Conservation (phyloP, 2,888 invertebrate genomes). For the Meiosimyza decipiens region DNA sequence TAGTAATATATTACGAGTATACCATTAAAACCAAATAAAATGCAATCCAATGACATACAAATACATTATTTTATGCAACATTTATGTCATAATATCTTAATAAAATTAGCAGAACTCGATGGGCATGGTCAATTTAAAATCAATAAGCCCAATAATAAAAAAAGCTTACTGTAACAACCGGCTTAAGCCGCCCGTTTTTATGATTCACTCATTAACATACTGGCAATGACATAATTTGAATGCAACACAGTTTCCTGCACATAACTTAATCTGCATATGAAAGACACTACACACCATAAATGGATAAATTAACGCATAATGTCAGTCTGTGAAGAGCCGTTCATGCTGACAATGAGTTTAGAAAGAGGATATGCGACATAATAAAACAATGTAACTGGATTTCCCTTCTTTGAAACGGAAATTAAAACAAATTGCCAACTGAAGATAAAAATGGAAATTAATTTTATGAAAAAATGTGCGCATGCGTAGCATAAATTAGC, state of each 20-base stretch:
- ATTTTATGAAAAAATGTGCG: too few relatives aligned
- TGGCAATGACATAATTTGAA: constrained; percentile 15
- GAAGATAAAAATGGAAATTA: too few relatives aligned
- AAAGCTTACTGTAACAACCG: background rate
- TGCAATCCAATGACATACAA: background rate
- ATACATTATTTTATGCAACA: too few relatives aligned
- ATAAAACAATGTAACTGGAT: background rate
- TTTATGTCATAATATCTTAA: too few relatives aligned
- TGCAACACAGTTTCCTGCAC: constrained; percentile 10
- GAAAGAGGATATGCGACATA: background rate
- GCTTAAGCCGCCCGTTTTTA: background rate
- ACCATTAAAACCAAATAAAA: background rate
- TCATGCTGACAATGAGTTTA: too few relatives aligned
- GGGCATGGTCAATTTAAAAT: background rate
- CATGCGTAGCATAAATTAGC: too few relatives aligned
- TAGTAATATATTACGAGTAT: too few relatives aligned
- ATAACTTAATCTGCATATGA: too few relatives aligned
- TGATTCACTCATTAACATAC: background rate
- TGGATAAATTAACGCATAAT: too few relatives aligned
- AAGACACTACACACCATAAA: too few relatives aligned
- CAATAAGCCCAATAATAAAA: background rate
- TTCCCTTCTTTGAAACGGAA: background rate
- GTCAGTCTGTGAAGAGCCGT: background rate
- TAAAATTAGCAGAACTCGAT: background rate
- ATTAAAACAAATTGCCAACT: background rate